A percentile compares a stretch with the other conserved stretches of the same genome.
phyloP scores from a whole-genome alignment of 2,113 vertebrate species.

The Platysteira castanea region DNA sequence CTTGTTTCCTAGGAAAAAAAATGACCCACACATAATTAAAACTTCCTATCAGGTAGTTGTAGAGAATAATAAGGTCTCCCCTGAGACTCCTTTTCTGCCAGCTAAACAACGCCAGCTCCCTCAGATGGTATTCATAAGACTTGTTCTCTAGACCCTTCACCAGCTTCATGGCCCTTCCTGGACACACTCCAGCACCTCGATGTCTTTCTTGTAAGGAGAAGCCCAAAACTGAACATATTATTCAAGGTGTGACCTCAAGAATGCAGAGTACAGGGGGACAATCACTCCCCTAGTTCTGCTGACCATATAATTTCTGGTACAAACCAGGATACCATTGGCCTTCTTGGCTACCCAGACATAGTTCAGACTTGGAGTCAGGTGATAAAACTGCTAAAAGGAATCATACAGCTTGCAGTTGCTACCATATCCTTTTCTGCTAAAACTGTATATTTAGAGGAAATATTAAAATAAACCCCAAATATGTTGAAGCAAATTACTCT shows the following conservation, averaged over 20 bases:
- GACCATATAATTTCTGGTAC: background rate
- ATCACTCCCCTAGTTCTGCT: background rate
- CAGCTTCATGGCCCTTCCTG: background rate
- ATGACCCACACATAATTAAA: accelerated
- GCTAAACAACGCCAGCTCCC: background rate
- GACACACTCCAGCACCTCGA: accelerated
- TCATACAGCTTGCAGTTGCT: background rate
- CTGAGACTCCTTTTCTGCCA: background rate
- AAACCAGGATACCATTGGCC: background rate
- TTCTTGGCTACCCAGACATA: background rate
- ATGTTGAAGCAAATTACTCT: background rate
- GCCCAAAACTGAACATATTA: background rate
- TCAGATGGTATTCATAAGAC: background rate
- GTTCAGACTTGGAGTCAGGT: background rate
- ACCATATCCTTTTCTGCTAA: background rate
- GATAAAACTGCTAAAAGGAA: background rate
- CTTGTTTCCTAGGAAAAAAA: background rate
- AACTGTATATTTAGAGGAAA: background rate
- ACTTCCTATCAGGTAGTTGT: background rate
- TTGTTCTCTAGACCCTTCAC: background rate
- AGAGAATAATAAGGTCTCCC: accelerated
- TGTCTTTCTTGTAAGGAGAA: background rate
- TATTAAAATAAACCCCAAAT: background rate
- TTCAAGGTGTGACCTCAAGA: accelerated
- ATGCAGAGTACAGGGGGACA: accelerated